Evolutionary conservation across 2,888 invertebrate species (phyloP), one percentile per base, ranked within the genome.

Genomic region (Gryllus longicercus): DNA sequence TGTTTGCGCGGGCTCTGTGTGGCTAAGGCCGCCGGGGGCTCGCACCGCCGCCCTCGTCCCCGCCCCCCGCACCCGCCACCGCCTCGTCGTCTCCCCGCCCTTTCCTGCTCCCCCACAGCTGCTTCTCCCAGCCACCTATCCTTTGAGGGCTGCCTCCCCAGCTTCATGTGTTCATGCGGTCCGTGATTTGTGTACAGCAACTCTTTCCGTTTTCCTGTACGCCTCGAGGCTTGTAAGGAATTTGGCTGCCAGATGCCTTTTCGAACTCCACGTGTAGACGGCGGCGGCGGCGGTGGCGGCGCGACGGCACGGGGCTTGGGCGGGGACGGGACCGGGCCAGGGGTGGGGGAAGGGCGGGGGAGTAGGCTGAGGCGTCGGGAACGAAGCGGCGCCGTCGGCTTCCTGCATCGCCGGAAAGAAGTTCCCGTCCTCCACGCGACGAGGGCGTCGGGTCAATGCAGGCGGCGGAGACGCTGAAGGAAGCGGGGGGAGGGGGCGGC

Each of bases 241-340:
- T 63, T 63, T 63, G 63, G 63, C 63, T n/a, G 63, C 63, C 63
- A 63, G 63, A 63, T 63, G 63, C 63, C 63, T 63, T 63, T 63
- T n/a, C 63, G 63, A 63, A 63, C 63, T 63, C 63, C 63, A 63
- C 63, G 63, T 63, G 63, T 14, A 63, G 63, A n/a, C 63, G 63
- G 63, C 63, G 14, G 63, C 5, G 63, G 63, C 18, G 63, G 63
- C 18, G 3, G 18, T 3, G n/a, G 63, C 16, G n/a, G 63, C 63
- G n/a, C n/a, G 21, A 21, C 21, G 21, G 21, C 21, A 21, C 38
- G 38, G 38, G 8, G 38, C 38, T 38, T 63, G 63, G 14, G 16
- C n/a, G 63, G n/a, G n/a, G n/a, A n/a, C 16, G n/a, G 63, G 16
- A 8, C 38, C 0, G 63, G 38, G 8, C 38, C 0, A 14, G 38